Evolutionary conservation across 2,797 vertebrate species (phyloP).

Genomic region (Sebastes baramenuke): DNA sequence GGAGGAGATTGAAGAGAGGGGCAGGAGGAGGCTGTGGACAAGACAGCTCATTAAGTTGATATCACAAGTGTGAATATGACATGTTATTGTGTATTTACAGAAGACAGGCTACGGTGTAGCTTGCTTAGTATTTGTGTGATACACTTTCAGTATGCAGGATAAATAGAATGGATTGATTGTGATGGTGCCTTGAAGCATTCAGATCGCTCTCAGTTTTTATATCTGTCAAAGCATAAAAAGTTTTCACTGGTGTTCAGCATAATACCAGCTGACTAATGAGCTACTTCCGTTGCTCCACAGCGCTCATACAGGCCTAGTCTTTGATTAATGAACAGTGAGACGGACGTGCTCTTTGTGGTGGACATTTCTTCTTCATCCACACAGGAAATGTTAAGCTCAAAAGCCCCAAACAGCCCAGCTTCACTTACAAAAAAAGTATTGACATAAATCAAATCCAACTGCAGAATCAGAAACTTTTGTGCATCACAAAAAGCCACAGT

Average conservation of each 20-base stretch:
- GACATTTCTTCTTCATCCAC: not conserved
- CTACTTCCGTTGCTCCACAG: not conserved
- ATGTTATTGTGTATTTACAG: constrained; percentile 5
- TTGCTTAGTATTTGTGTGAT: not conserved
- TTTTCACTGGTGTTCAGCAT: not conserved
- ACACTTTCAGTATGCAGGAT: not conserved
- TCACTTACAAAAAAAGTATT: not conserved
- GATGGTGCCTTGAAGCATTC: not conserved
- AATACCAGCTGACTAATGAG: not conserved
- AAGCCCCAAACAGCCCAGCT: not conserved
- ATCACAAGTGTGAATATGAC: not conserved
- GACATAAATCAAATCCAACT: not conserved
- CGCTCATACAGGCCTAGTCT: not conserved
- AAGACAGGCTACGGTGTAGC: not conserved
- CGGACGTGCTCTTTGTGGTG: not conserved
- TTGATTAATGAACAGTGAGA: not conserved
- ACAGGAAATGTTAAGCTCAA: not conserved
- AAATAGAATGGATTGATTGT: not conserved
- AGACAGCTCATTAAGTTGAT: constrained; percentile 24
- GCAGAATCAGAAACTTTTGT: not conserved
- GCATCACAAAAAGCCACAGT: not conserved
- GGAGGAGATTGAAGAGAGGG: constrained; percentile 1
- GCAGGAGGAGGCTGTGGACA: not conserved
- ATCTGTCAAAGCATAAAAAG: constrained; percentile 5
- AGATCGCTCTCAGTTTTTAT: not conserved